These are phyloP conservation scores for Chunga burmeisteri DNA, from an alignment of 2,113 vertebrate species.

Conservation along the genomic window DNA sequence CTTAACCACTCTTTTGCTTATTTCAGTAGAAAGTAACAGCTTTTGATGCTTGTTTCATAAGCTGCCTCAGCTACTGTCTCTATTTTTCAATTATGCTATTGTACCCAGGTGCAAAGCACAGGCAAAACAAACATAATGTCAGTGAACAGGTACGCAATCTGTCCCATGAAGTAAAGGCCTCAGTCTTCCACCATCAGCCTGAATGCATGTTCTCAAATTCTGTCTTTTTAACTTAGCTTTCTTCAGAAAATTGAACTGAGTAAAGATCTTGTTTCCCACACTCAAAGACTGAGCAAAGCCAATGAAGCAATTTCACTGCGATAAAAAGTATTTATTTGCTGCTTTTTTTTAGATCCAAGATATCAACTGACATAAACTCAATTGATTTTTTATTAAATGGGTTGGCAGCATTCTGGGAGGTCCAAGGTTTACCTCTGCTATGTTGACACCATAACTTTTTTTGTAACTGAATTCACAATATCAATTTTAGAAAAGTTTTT, in stretches of 20 bases:
- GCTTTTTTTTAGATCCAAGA: not conserved
- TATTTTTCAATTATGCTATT: not conserved
- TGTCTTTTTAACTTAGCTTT: not conserved
- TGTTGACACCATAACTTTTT: not conserved
- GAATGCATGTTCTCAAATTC: not conserved
- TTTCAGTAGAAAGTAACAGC: not conserved
- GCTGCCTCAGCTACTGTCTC: not conserved
- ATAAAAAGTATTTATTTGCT: not conserved
- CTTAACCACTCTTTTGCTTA: not conserved
- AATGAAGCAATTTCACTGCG: not conserved
- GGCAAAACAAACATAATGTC: not conserved
- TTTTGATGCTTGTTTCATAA: not conserved
- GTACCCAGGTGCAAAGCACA: not conserved
- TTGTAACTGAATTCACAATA: not conserved
- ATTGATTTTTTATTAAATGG: not conserved
- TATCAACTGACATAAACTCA: not conserved
- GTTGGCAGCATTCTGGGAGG: not conserved
- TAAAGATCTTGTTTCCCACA: not conserved
- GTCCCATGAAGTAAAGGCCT: not conserved
- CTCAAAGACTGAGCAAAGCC: not conserved
- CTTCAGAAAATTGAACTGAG: not conserved
- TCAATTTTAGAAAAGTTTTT: not conserved
- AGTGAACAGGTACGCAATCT: not conserved
- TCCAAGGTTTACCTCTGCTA: not conserved
- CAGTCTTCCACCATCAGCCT: not conserved